Base-by-base conservation (phyloP, 1,140 invertebrate species). In the Solenopsis invicta region DNA sequence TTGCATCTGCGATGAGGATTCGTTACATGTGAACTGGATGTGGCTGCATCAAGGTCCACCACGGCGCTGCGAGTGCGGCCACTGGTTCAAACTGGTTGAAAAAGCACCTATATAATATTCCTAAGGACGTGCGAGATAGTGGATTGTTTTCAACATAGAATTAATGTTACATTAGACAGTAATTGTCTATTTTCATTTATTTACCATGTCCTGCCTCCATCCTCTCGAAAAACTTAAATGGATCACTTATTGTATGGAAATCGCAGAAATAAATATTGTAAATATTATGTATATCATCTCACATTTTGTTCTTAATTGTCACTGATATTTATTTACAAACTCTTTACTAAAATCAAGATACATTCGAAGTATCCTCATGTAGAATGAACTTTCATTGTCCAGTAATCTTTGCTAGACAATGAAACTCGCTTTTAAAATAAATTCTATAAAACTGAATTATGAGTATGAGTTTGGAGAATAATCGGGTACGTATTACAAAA, bases 1-100 rank as follows among this genome's bases (percentile, higher is more conserved):
- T 76, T 99, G 99, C 95, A 96, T 99, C 94, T 99, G 99, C 95
- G 98, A 99, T 95, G 98, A 99, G 95, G 99, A 99, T 93, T 96
- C 98, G 24, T 97, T 97, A 80, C 96, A 96, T 87, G 97, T 99
- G 88, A 98, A 97, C 92, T 99, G 98, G 98, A 99, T 99, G 97
- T 99, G 98, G 97, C 94, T 99, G 89, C 97, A 99, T 94, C 96
- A 97, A 94, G 99, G 98, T 21, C 96, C 97, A 89, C 97, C 98
- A 54, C 98, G 98, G 92, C 97, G 99, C 87, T 99, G 99, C 93
- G 97, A 98, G 93, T 99, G 99, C 95, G 99, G 99, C 56, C 97
- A 99, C 94, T 99, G 98, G 98, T 99, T 99, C 96, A 98, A 99
- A 96, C 96, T 99, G 88, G 96, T 97, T 56, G 97, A 98, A 92